phyloP scores from a whole-genome alignment of 2,797 vertebrate genomes.

The Eurystomus glaucurus region DNA sequence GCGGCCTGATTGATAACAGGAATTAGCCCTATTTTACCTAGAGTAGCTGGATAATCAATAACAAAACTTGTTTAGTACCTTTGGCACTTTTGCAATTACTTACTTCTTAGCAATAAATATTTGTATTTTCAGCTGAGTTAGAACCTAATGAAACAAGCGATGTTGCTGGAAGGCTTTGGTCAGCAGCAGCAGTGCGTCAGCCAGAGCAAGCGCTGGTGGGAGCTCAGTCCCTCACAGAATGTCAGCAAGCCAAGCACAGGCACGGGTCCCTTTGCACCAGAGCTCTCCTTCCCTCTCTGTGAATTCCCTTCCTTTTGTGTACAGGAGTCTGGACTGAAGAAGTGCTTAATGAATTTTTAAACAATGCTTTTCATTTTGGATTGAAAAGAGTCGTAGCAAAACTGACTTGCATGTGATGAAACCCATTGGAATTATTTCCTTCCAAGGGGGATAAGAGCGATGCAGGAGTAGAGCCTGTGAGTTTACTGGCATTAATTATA shows the following conservation, averaged over 20 bases:
- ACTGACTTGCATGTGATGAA: neutral
- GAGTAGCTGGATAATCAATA: neutral
- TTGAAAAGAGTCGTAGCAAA: neutral
- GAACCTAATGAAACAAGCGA: neutral
- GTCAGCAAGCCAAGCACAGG: neutral
- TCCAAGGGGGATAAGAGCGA: neutral
- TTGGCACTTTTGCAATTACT: neutral
- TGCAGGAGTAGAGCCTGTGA: neutral
- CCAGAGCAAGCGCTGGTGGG: neutral
- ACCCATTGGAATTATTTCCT: neutral
- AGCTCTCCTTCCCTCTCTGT: neutral
- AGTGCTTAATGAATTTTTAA: neutral
- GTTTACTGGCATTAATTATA: slow-evolving; percentile 41
- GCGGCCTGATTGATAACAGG: neutral
- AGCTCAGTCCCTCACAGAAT: neutral
- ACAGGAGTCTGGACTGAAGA: neutral
- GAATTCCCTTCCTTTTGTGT: neutral
- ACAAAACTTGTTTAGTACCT: neutral
- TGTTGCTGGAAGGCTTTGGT: neutral
- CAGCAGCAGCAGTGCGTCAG: neutral
- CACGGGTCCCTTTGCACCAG: neutral
- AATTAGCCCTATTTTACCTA: neutral
- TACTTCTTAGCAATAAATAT: neutral
- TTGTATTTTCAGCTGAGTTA: neutral
- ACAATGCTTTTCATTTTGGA: neutral